Evolutionary conservation across 2,888 invertebrate species (phyloP).

Genomic region (Caenorhabditis uteleia): DNA sequence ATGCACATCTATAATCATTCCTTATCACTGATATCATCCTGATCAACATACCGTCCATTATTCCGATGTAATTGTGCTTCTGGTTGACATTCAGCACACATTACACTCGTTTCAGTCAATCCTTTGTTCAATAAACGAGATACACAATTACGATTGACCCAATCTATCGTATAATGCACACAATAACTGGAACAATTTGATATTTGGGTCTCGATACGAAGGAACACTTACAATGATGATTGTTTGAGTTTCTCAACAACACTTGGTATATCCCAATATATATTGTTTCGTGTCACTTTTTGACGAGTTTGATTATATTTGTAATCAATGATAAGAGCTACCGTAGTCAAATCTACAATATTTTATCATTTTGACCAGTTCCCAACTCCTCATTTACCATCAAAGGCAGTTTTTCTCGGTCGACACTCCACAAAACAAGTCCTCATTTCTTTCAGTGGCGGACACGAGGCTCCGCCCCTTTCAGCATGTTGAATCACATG

Average conservation of each 20-base stretch:
- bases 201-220: neutral
- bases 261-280: slow-evolving; percentile 44
- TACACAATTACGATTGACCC: slow-evolving; percentile 65
- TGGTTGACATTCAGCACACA: slow-evolving; percentile 67
- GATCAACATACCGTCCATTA: slow-evolving; percentile 10
- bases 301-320: slow-evolving; percentile 51
- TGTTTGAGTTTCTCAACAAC: slow-evolving; percentile 32
- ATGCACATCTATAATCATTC: slow-evolving; percentile 59
- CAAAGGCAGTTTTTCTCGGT: slow-evolving; percentile 16
- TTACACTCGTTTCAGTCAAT: slow-evolving; percentile 40
- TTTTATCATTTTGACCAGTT: neutral
- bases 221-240: slow-evolving; percentile 34
- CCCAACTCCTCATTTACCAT: slow-evolving; percentile 5
- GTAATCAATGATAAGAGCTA: slow-evolving; percentile 63
- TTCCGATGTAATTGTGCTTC: slow-evolving; percentile 63
- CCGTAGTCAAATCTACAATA: slow-evolving; percentile 59
- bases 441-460: slow-evolving; percentile 47
- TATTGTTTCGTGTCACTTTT: slow-evolving; percentile 26
- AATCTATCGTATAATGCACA: slow-evolving; percentile 61
- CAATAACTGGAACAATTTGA: slow-evolving; percentile 56
- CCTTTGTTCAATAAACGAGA: slow-evolving; percentile 38
- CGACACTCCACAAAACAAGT: slow-evolving; percentile 55
- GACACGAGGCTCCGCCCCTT: slow-evolving; percentile 53
- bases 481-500: slow-evolving; percentile 35
- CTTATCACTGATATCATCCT: neutral